phyloP scores from a whole-genome alignment of 2,888 invertebrate species.

The Hoplodrina blanda region DNA sequence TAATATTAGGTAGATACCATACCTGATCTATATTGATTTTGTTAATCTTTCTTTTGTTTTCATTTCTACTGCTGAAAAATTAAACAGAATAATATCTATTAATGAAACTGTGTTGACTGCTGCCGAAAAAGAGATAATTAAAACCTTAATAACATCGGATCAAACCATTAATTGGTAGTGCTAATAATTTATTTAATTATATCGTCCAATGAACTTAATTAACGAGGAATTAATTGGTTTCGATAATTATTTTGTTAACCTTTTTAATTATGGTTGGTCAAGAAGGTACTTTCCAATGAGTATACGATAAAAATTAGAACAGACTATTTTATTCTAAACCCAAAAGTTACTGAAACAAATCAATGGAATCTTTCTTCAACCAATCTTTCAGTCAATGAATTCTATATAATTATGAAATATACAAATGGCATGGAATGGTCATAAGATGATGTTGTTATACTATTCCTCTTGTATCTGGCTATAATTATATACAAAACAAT shows the following conservation, averaged over 20 bases:
- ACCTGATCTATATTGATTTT: no score
- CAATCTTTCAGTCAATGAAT: no score
- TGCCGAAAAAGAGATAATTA: constrained; percentile 23
- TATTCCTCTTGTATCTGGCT: no score
- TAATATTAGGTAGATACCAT: no score
- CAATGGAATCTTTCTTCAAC: neutral
- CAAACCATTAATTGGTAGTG: constrained; percentile 13
- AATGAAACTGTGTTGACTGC: constrained; percentile 8
- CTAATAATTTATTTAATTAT: constrained; percentile 24
- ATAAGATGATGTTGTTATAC: no score
- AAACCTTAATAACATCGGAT: constrained; percentile 18
- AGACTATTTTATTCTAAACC: neutral
- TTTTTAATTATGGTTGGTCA: neutral
- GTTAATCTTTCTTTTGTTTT: no score
- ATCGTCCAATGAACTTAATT: constrained; percentile 4
- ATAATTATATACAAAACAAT: no score
- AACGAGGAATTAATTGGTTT: neutral
- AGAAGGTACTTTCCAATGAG: neutral
- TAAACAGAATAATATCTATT: neutral
- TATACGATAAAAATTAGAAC: no score
- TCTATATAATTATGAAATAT: no score
- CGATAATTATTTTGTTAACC: constrained; percentile 7
- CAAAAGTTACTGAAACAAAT: constrained; percentile 2
- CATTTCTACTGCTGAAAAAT: neutral
- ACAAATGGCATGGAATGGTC: no score